Conservation (phyloP, 2,113 vertebrate species). For the Xenopus laevis region DNA sequence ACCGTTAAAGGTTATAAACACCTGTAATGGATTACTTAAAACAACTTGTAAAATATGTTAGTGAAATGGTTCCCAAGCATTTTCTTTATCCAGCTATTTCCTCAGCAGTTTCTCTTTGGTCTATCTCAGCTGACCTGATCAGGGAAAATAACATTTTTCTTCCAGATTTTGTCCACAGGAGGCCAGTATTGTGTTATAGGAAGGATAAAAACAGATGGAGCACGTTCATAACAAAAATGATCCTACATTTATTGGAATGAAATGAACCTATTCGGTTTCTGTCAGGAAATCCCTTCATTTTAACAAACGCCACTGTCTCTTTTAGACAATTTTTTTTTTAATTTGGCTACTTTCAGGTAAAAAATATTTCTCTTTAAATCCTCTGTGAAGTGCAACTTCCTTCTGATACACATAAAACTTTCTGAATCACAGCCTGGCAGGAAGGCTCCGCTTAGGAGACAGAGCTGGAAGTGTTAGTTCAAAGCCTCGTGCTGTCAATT, state of each 20-base stretch:
- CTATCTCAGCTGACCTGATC: too few relatives aligned
- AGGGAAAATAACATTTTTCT: background rate
- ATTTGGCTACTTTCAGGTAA: slow-evolving; percentile 31
- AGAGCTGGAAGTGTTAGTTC: slow-evolving; percentile 47
- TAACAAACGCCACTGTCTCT: slow-evolving; percentile 9
- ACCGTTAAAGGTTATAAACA: too few relatives aligned
- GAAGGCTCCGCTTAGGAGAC: slow-evolving; percentile 40
- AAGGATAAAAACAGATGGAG: background rate
- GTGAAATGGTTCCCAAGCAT: slow-evolving; percentile 25
- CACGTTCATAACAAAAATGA: too few relatives aligned
- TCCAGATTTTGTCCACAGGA: slow-evolving; percentile 32
- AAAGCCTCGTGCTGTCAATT: slow-evolving; percentile 47
- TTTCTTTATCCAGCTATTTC: background rate
- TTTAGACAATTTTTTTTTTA: slow-evolving; percentile 7
- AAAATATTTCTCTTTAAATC: slow-evolving; percentile 43
- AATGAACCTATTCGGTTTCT: background rate
- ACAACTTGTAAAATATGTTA: too few relatives aligned
- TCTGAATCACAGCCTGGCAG: slow-evolving; percentile 45
- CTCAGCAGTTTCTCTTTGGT: background rate
- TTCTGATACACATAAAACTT: slow-evolving; percentile 38
- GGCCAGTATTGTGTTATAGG: slow-evolving; percentile 34
- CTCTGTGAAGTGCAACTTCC: slow-evolving; percentile 42
- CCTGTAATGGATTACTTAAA: too few relatives aligned
- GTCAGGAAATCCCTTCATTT: slow-evolving; percentile 11
- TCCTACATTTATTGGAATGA: too few relatives aligned